phyloP scores from a whole-genome alignment of 2,888 invertebrate genomes.

The Orchesella flavescens region DNA sequence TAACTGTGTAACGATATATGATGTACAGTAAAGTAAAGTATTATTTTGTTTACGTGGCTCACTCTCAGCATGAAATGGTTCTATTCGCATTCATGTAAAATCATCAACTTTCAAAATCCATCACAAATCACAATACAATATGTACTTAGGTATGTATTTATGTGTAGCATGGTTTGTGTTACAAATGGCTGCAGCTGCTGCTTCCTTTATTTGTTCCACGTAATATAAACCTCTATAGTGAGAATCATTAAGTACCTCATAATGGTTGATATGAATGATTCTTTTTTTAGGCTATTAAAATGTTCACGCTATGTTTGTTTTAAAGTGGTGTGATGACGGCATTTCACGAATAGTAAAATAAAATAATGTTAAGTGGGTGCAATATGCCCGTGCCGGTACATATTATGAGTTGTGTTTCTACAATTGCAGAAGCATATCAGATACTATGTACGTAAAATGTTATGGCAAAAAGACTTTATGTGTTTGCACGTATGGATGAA shows the following conservation, averaged over 20 bases:
- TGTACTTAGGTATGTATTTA: background rate
- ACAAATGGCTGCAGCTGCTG: constrained; percentile 39
- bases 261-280: constrained; percentile 41
- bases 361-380: constrained; percentile 38
- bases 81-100: too few relatives aligned
- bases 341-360: constrained; percentile 49
- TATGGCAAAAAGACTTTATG: too few relatives aligned
- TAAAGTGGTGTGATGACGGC: constrained; percentile 58
- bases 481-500: too few relatives aligned
- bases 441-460: too few relatives aligned
- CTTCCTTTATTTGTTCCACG: constrained; percentile 14
- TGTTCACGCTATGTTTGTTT: constrained; percentile 59
- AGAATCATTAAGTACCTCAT: background rate
- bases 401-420: background rate
- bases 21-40: too few relatives aligned
- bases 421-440: background rate
- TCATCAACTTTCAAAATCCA: too few relatives aligned
- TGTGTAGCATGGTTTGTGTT: background rate
- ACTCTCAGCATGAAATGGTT: too few relatives aligned
- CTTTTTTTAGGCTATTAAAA: constrained; percentile 54
- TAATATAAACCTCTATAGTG: background rate
- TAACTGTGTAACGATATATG: too few relatives aligned
- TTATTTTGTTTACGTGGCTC: too few relatives aligned
- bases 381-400: constrained; percentile 12
- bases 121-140: background rate